Evolutionary conservation across 2,888 invertebrate species (phyloP).

Genomic region (Drosophila austrosaltans): DNA sequence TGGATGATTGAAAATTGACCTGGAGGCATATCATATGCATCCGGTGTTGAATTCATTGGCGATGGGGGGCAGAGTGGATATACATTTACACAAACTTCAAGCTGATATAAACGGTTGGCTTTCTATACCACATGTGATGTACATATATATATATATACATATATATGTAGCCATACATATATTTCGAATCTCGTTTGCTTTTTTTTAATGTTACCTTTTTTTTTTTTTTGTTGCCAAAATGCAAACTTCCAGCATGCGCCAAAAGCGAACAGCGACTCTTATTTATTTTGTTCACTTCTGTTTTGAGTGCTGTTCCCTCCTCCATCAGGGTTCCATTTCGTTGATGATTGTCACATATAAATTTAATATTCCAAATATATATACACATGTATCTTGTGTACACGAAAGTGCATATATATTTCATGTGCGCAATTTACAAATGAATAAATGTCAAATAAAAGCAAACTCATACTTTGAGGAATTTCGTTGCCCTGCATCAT

Average conservation of each 20-base stretch:
- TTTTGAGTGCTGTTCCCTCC: constrained; percentile 11
- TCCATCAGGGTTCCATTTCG: constrained; percentile 40
- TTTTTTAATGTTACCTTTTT: constrained; percentile 11
- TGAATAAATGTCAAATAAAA: constrained; percentile 68
- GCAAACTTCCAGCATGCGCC: constrained; percentile 44
- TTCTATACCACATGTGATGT: constrained; percentile 33
- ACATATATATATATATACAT: constrained; percentile 33
- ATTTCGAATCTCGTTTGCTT: constrained; percentile 53
- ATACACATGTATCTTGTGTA: constrained; percentile 3
- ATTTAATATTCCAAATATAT: constrained; percentile 71
- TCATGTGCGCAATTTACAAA: constrained; percentile 70
- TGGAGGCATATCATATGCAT: constrained; percentile 36
- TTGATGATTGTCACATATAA: constrained; percentile 75
- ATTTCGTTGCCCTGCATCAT: not conserved
- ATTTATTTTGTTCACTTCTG: constrained; percentile 55
- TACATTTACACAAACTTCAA: constrained; percentile 22
- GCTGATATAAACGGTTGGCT: constrained; percentile 29
- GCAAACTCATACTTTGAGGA: not conserved
- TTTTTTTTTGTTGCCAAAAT: constrained; percentile 3
- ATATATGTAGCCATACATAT: constrained; percentile 47
- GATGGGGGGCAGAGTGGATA: not conserved
- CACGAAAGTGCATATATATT: constrained; percentile 35
- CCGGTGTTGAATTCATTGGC: constrained; percentile 9
- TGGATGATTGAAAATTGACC: constrained; percentile 84
- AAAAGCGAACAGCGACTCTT: constrained; percentile 48